Evolutionary conservation across 1,140 invertebrate species (phyloP).

Genomic region (Drosophila setifemur): DNA sequence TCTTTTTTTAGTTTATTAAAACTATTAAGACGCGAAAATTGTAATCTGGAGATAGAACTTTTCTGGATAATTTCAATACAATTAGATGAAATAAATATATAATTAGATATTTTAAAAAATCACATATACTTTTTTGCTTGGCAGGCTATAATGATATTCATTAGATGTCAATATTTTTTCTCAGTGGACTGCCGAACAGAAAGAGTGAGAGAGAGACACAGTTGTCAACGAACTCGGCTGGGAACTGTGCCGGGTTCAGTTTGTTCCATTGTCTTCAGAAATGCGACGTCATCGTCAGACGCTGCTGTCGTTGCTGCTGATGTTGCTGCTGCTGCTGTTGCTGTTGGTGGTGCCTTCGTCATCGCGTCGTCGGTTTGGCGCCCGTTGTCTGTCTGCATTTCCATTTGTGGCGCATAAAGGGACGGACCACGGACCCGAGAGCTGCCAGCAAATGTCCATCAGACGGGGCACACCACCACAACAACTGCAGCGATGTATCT

Average conservation of each 20-base stretch:
- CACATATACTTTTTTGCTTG: too few relatives aligned
- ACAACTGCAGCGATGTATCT: conserved; percentile 33
- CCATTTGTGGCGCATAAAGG: conserved; percentile 79
- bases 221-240: conserved; percentile 69
- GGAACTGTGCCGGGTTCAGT: conserved; percentile 63
- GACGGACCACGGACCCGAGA: conserved; percentile 56
- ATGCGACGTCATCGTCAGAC: conserved; percentile 78
- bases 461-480: conserved; percentile 23
- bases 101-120: too few relatives aligned
- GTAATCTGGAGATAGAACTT: too few relatives aligned
- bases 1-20: too few relatives aligned
- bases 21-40: too few relatives aligned
- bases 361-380: conserved; percentile 53
- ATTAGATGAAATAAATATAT: too few relatives aligned
- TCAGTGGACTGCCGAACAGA: neutral
- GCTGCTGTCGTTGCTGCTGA: conserved; percentile 29
- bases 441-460: conserved; percentile 79
- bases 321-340: conserved; percentile 7
- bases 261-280: conserved; percentile 72
- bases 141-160: too few relatives aligned
- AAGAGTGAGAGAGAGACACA: conserved; percentile 6
- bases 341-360: conserved; percentile 9
- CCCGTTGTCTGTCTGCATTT: conserved; percentile 79
- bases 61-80: too few relatives aligned
- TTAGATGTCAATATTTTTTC: too few relatives aligned